Conservation (phyloP, 2,797 vertebrate species). For the Sternotherus odoratus region DNA sequence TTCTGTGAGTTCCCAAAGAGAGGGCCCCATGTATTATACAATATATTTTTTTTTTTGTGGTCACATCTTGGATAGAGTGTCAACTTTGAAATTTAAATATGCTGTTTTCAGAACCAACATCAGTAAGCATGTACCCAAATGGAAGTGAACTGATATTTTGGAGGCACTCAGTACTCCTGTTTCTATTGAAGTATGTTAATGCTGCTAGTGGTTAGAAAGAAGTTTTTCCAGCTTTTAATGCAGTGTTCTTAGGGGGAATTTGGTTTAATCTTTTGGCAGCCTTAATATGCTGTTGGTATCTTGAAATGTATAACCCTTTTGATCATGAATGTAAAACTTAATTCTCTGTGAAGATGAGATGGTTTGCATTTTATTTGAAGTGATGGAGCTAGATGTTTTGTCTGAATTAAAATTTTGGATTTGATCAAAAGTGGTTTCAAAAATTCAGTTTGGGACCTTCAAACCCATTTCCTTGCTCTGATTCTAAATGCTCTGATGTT, state of each 20-base stretch:
- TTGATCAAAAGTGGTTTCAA: not conserved
- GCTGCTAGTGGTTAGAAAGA: not conserved
- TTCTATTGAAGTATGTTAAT: not conserved
- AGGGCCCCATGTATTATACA: not conserved
- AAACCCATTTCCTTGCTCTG: not conserved
- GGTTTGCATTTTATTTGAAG: not conserved
- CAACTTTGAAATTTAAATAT: not conserved
- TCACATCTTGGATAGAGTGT: not conserved
- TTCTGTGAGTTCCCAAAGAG: not conserved
- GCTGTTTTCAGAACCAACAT: not conserved
- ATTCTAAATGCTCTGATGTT: not conserved
- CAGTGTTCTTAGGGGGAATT: not conserved
- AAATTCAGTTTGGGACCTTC: not conserved
- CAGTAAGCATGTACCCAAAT: not conserved
- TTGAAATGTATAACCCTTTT: not conserved
- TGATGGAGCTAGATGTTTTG: not conserved
- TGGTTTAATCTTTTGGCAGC: not conserved
- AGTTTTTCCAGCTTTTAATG: not conserved
- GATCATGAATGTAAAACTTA: not conserved
- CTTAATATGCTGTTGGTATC: not conserved
- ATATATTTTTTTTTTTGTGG: not conserved
- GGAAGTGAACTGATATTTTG: not conserved
- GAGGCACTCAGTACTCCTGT: accelerated
- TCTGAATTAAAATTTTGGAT: not conserved
- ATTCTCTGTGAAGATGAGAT: not conserved